Conservation (phyloP, 2,797 vertebrate species). For the Psittacula derbiana region DNA sequence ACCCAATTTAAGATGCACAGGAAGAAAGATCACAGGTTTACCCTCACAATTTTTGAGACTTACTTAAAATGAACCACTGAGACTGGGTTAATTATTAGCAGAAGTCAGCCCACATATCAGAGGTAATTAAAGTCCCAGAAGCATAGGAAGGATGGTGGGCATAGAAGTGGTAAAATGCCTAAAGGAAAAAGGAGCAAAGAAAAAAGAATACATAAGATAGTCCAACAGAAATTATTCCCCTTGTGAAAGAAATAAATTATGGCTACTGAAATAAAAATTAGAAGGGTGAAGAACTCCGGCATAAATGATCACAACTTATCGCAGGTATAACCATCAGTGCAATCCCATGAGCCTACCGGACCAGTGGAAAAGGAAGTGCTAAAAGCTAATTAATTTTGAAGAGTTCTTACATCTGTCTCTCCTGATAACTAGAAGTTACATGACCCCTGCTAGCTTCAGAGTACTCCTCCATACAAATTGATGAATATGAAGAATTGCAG, state of each 20-base stretch:
- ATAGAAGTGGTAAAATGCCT: background rate
- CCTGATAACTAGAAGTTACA: constrained; percentile 34
- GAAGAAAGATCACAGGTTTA: background rate
- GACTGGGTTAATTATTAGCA: constrained; percentile 4
- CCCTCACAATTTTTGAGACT: background rate
- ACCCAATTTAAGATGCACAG: background rate
- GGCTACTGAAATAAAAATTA: constrained; percentile 28
- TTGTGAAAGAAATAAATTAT: background rate
- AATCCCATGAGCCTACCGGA: background rate
- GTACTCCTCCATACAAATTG: background rate
- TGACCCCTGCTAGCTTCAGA: constrained; percentile 24
- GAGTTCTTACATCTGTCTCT: constrained; percentile 44
- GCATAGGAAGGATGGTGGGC: background rate
- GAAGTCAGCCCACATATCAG: background rate
- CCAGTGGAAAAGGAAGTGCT: background rate
- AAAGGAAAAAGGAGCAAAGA: background rate
- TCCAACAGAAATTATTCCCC: constrained; percentile 9
- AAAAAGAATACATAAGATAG: background rate
- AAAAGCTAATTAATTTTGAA: constrained; percentile 56
- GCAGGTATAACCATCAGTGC: background rate
- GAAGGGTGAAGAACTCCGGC: background rate
- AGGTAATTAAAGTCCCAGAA: constrained; percentile 29
- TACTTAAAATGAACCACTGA: background rate
- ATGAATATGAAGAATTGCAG: constrained; percentile 9
- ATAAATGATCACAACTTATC: constrained; percentile 1